These are phyloP conservation scores for Magallana ariakensis DNA, from an alignment of 1,140 invertebrate species.

Conservation along the genomic window DNA sequence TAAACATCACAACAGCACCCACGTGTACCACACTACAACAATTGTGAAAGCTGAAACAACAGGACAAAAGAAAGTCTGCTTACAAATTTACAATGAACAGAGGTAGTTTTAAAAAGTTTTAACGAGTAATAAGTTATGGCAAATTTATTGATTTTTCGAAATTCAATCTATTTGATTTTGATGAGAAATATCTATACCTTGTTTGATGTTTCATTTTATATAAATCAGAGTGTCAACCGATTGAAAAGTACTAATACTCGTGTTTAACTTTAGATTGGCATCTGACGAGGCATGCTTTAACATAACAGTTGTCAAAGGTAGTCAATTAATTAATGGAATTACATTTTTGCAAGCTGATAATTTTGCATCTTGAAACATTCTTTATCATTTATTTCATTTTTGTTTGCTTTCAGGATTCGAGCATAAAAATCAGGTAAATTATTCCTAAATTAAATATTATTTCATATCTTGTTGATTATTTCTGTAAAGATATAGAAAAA, in stretches of 20 bases:
- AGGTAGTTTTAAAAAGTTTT: not conserved
- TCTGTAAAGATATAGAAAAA: too few relatives aligned
- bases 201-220: too few relatives aligned
- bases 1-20: not conserved
- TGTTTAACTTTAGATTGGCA: not conserved
- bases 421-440: not conserved
- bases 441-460: not conserved
- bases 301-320: not conserved
- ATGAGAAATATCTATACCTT: too few relatives aligned
- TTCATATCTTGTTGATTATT: too few relatives aligned
- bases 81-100: slow-evolving; percentile 19
- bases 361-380: not conserved
- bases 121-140: too few relatives aligned
- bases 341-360: not conserved
- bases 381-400: not conserved
- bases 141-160: too few relatives aligned
- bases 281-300: slow-evolving; percentile 7
- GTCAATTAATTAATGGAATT: not conserved
- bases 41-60: not conserved
- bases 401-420: not conserved
- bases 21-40: not conserved
- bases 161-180: too few relatives aligned
- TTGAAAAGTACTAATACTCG: too few relatives aligned
- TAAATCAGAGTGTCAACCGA: too few relatives aligned
- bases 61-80: not conserved